A percentile compares a stretch with the other conserved stretches of the same genome.
These are phyloP conservation scores for Tolmerus cingulatus DNA, from an alignment of 2,888 invertebrate species.

Conservation along the genomic window DNA sequence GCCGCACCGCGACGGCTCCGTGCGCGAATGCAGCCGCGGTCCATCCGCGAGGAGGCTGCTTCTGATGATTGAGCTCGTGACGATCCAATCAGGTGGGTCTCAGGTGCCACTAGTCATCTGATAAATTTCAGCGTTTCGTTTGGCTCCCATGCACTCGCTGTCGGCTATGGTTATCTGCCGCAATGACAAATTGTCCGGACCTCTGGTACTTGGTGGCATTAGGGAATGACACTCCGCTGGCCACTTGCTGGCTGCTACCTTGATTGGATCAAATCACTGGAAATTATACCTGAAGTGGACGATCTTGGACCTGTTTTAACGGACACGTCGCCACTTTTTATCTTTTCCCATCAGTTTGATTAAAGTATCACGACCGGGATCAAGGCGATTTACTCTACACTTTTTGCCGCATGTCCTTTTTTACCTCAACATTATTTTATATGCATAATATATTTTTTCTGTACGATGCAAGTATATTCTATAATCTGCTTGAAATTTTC, in stretches of 20 bases:
- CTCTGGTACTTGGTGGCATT: conserved; percentile 16
- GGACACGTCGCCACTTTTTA: neutral
- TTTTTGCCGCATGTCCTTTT: neutral
- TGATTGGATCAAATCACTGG: conserved; percentile 39
- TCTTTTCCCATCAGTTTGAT: conserved; percentile 12
- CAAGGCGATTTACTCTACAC: neutral
- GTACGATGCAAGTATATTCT: neutral
- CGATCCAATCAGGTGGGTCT: conserved; percentile 46
- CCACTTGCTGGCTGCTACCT: conserved; percentile 22
- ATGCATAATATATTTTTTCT: too few species aligned
- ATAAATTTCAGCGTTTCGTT: conserved; percentile 45
- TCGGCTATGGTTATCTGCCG: conserved; percentile 41
- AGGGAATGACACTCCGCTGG: conserved; percentile 5
- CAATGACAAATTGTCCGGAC: conserved; percentile 45
- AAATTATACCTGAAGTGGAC: conserved; percentile 16
- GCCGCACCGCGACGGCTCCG: neutral
- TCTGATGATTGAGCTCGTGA: conserved; percentile 48
- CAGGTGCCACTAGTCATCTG: conserved; percentile 44
- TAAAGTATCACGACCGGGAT: neutral
- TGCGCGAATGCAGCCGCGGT: conserved; percentile 14
- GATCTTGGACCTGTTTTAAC: neutral
- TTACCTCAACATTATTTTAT: neutral
- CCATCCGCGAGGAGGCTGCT: conserved; percentile 16
- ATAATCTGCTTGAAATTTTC: neutral
- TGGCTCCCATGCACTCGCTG: conserved; percentile 41